Percentiles rank a stretch among this genome's conserved stretches.
These are phyloP conservation scores for Platorchestia sp. DNA, from an alignment of 1,140 invertebrate species.

Conservation along the genomic window DNA sequence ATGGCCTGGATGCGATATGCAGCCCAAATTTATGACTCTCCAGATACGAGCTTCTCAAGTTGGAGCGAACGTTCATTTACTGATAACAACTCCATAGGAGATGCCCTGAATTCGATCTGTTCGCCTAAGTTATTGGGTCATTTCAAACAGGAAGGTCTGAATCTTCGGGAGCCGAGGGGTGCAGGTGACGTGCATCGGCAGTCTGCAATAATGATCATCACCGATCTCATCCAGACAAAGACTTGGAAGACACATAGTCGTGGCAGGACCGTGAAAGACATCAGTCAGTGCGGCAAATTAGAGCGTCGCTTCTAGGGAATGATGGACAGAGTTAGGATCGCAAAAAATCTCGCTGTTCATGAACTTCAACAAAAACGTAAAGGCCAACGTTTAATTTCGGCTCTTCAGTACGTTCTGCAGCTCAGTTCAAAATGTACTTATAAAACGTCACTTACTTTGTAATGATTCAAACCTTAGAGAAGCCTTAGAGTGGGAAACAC, in stretches of 20 bases:
- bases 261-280: neutral
- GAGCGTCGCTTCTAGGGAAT: neutral
- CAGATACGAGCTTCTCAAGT: conserved; percentile 7
- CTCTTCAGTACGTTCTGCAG: neutral
- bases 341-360: neutral
- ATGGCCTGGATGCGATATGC: conserved; percentile 47
- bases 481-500: no score
- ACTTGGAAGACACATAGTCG: neutral
- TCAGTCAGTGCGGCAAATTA: neutral
- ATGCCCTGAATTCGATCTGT: conserved; percentile 6
- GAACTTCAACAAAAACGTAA: neutral
- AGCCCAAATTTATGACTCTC: conserved; percentile 2
- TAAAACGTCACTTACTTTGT: no score
- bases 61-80: conserved; percentile 4
- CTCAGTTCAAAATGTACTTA: neutral
- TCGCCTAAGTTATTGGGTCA: neutral
- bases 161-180: neutral
- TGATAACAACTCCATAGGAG: conserved; percentile 23
- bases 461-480: no score
- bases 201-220: neutral
- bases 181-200: neutral
- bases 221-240: neutral
- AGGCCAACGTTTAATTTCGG: neutral
- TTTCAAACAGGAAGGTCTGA: neutral
- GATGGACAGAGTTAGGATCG: neutral